Evolutionary conservation across 2,113 vertebrate species (phyloP).

Genomic region (Cichladusa arquata): DNA sequence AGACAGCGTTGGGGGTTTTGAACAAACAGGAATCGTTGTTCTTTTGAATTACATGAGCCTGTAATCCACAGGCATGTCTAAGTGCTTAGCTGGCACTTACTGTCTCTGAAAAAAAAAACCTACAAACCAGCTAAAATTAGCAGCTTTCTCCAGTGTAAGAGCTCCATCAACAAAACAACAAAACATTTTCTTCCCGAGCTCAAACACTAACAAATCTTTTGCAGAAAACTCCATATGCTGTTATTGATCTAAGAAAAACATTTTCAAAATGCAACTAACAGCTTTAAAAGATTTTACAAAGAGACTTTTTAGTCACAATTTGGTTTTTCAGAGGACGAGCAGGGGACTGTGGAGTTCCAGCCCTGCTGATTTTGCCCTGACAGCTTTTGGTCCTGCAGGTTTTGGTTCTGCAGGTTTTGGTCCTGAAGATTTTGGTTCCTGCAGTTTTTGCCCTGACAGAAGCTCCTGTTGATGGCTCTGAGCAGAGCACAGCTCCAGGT

Average conservation of each 20-base stretch:
- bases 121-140: neutral
- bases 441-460: neutral
- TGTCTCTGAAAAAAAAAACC: neutral
- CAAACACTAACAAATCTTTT: neutral
- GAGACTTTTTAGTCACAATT: neutral
- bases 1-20: neutral
- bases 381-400: no score
- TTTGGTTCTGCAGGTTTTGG: no score
- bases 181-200: neutral
- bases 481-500: neutral
- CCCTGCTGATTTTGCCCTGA: no score
- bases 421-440: no score
- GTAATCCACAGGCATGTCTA: neutral
- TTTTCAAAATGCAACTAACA: neutral
- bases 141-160: neutral
- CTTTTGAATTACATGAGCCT: neutral
- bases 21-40: neutral
- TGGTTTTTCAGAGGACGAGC: neutral
- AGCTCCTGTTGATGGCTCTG: accelerated
- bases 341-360: no score
- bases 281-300: neutral
- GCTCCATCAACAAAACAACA: neutral
- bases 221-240: neutral
- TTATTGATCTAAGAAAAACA: neutral
- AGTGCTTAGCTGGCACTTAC: neutral